Evolutionary conservation across 2,113 vertebrate genomes (phyloP).

Genomic region (Ciconia boyciana): DNA sequence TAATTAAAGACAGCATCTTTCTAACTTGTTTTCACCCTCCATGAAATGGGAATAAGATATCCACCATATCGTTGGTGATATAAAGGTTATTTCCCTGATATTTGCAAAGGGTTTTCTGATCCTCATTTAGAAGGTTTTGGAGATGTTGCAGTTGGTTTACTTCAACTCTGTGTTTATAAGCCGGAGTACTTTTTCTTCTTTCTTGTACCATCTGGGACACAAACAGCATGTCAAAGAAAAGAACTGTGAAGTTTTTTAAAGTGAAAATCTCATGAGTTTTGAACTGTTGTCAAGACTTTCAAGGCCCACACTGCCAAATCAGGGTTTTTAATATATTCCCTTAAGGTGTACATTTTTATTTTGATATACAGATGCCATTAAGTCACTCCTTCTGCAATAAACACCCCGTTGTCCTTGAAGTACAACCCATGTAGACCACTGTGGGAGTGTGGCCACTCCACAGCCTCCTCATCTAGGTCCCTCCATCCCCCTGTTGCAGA

Average conservation of each 20-base stretch:
- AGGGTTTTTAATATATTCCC: neutral
- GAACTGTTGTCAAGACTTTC: neutral
- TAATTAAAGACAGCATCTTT: neutral
- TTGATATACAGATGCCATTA: neutral
- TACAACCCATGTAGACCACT: neutral
- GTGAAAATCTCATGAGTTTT: neutral
- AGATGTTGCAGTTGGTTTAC: neutral
- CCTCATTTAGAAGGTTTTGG: neutral
- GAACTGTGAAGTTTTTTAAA: neutral
- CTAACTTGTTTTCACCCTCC: neutral
- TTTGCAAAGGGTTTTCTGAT: neutral
- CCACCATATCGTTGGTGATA: neutral
- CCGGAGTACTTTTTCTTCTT: neutral
- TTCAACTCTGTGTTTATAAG: neutral
- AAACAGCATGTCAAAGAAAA: neutral
- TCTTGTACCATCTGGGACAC: neutral
- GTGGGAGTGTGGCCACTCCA: fast-evolving
- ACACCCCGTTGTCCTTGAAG: neutral
- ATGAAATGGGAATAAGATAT: neutral
- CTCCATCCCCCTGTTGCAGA: neutral
- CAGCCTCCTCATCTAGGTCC: neutral
- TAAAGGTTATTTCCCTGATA: neutral
- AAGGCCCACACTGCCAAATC: neutral
- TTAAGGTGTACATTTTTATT: neutral
- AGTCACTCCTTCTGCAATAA: neutral